These are phyloP conservation scores for Calyptommatus sinebrachiatus DNA, from an alignment of 2,113 vertebrate genomes.

Conservation along the genomic window DNA sequence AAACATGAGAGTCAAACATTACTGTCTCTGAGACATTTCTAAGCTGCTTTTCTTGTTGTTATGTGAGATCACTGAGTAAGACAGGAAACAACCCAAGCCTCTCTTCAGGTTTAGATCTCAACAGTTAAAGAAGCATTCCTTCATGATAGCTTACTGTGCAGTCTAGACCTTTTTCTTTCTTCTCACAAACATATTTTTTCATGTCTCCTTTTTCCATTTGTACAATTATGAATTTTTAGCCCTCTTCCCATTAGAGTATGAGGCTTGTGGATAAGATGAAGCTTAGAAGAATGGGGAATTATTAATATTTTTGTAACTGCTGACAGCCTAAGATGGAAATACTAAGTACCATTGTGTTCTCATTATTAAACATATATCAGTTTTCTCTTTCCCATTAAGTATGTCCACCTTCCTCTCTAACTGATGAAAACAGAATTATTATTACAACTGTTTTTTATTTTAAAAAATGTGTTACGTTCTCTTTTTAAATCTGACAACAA, in stretches of 20 bases:
- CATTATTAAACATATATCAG: conserved; percentile 60
- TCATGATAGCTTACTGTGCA: no score
- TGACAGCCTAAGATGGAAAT: conserved; percentile 42
- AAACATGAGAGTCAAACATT: no score
- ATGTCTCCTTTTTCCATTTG: neutral
- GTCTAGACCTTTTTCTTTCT: neutral
- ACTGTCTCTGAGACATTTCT: no score
- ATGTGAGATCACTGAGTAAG: no score
- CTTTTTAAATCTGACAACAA: conserved; percentile 46
- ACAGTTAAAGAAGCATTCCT: no score
- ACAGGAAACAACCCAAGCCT: no score
- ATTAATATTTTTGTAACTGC: conserved; percentile 53
- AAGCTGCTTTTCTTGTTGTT: no score
- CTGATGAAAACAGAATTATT: conserved; percentile 66
- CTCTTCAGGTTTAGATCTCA: no score
- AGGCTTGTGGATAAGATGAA: conserved; percentile 42
- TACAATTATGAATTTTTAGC: conserved; percentile 17
- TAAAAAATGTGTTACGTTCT: conserved; percentile 54
- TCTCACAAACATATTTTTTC: neutral
- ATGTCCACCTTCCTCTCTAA: conserved; percentile 54
- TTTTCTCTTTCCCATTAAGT: conserved; percentile 60
- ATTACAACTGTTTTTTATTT: conserved; percentile 61
- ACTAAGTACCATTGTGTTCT: conserved; percentile 55
- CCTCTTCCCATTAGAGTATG: conserved; percentile 33
- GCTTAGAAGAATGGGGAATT: conserved; percentile 41